phyloP scores from a whole-genome alignment of 2,888 invertebrate genomes.

The Cephus spinipes region DNA sequence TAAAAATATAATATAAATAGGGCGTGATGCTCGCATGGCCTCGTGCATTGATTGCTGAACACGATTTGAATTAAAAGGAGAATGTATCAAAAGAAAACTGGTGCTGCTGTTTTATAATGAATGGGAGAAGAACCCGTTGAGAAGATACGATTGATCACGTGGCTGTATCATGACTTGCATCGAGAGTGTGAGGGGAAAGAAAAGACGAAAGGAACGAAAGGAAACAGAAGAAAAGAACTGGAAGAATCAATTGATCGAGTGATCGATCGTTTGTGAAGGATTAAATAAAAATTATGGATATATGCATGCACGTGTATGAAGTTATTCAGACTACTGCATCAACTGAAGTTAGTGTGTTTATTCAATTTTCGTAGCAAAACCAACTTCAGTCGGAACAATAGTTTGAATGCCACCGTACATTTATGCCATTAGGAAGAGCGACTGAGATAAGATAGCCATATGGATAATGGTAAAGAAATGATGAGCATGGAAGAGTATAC shows the following conservation, averaged over 20 bases:
- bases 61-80: slow-evolving; percentile 43
- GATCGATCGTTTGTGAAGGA: background rate
- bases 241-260: background rate
- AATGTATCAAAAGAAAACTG: slow-evolving; percentile 46
- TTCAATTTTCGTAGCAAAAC: background rate
- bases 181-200: background rate
- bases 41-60: slow-evolving; percentile 39
- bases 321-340: background rate
- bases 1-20: slow-evolving; percentile 65
- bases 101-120: background rate
- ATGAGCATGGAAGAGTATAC: background rate
- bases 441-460: background rate
- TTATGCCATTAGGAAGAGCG: background rate
- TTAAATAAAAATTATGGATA: background rate
- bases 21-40: slow-evolving; percentile 52
- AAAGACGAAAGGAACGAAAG: background rate
- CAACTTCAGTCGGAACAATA: background rate
- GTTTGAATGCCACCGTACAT: background rate
- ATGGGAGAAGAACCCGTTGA: slow-evolving; percentile 19
- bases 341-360: background rate
- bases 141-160: background rate
- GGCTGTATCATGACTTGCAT: background rate
- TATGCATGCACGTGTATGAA: background rate
- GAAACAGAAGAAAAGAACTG: background rate
- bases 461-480: background rate